Conservation (phyloP, 2,797 vertebrate genomes). For the Notamacropus eugenii region DNA sequence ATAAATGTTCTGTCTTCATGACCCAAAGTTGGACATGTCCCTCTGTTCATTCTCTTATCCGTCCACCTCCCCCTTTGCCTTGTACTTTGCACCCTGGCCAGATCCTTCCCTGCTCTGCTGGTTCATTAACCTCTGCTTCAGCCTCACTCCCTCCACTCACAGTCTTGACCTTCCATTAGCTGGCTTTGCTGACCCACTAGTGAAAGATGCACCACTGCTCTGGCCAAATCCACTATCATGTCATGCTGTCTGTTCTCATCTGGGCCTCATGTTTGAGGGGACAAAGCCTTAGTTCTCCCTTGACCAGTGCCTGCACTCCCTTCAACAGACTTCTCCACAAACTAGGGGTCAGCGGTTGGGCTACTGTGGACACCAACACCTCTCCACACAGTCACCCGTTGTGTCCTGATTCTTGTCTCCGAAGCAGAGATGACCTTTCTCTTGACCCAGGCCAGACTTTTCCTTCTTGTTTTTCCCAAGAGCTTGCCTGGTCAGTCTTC, state of each 20-base stretch:
- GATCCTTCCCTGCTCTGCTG: not conserved
- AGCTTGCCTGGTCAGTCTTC: fast-evolving
- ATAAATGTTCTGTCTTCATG: too few relatives aligned
- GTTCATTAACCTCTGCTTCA: not conserved
- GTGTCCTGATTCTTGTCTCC: too few relatives aligned
- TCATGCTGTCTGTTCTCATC: too few relatives aligned
- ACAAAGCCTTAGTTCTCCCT: not conserved
- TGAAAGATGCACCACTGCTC: not conserved
- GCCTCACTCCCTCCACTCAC: not conserved
- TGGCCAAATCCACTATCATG: too few relatives aligned
- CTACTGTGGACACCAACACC: too few relatives aligned
- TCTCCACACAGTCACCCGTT: too few relatives aligned
- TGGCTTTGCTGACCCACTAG: not conserved
- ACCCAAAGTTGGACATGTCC: too few relatives aligned
- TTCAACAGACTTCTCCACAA: not conserved
- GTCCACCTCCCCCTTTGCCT: not conserved
- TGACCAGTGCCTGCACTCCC: not conserved
- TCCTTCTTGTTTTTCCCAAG: not conserved
- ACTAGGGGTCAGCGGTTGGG: not conserved
- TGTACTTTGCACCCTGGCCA: not conserved
- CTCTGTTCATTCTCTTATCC: not conserved
- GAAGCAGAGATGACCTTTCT: too few relatives aligned
- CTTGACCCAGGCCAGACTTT: not conserved
- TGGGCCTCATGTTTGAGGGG: too few relatives aligned
- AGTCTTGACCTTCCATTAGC: not conserved